phyloP scores from a whole-genome alignment of 2,797 vertebrate species.

The Crocidura indochinensis region DNA sequence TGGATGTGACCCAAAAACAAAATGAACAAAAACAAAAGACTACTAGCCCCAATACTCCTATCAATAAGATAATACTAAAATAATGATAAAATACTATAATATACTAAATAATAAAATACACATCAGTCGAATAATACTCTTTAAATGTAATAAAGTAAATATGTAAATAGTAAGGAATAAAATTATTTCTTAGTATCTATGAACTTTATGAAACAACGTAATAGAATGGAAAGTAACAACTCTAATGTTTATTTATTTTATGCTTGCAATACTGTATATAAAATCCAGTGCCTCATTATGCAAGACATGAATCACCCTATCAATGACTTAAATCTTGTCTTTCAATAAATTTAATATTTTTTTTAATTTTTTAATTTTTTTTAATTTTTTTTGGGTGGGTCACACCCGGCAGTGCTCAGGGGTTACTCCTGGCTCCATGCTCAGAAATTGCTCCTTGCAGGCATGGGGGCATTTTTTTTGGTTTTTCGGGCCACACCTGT shows the following conservation, averaged over 20 bases:
- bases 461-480: no score
- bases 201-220: slow-evolving; percentile 28
- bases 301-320: no score
- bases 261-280: no score
- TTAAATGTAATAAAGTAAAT: slow-evolving; percentile 55
- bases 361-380: no score
- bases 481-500: no score
- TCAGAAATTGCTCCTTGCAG: no score
- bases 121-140: not conserved
- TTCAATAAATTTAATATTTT: slow-evolving; percentile 14
- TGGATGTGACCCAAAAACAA: no score
- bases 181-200: slow-evolving; percentile 19
- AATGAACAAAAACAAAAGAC: not conserved
- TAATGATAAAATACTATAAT: no score
- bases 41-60: not conserved
- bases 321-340: not conserved
- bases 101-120: slow-evolving; percentile 4
- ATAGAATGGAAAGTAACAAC: not conserved
- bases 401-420: no score
- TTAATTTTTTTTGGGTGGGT: no score
- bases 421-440: no score
- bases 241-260: not conserved
- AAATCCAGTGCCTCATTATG: no score
- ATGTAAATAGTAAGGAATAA: slow-evolving; percentile 44
- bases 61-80: slow-evolving; percentile 40